phyloP scores from a whole-genome alignment of 2,888 invertebrate species.

The Lochmaea crataegi region DNA sequence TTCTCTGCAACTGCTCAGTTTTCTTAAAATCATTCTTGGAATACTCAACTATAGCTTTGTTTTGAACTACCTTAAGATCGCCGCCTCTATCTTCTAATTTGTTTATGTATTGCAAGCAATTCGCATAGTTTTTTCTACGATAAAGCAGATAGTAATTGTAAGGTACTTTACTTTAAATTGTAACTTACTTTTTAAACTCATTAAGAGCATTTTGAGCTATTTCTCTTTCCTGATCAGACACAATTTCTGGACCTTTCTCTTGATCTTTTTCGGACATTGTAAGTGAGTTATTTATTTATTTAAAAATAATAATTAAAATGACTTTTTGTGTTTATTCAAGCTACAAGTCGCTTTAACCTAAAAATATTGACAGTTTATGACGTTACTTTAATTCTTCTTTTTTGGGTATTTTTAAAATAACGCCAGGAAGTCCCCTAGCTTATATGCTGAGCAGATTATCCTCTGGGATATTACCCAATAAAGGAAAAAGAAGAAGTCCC shows the following conservation, averaged over 20 bases:
- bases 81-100: constrained; percentile 74
- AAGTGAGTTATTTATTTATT: neutral
- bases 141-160: constrained; percentile 11
- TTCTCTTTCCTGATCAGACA: constrained; percentile 62
- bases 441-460: too few relatives aligned
- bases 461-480: too few relatives aligned
- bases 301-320: neutral
- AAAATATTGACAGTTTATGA: neutral
- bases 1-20: constrained; percentile 78
- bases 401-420: too few relatives aligned
- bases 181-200: constrained; percentile 62
- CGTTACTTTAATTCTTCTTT: neutral
- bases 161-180: constrained; percentile 6
- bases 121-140: constrained; percentile 70
- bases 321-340: neutral
- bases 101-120: constrained; percentile 72
- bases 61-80: constrained; percentile 83
- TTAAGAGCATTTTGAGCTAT: constrained; percentile 60
- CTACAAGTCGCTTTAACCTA: neutral
- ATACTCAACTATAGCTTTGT: constrained; percentile 86
- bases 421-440: too few relatives aligned
- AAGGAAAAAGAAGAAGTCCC: too few relatives aligned
- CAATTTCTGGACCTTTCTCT: constrained; percentile 58
- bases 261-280: constrained; percentile 56
- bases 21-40: constrained; percentile 79